Base-by-base conservation (phyloP, 2,797 vertebrate genomes). In the Pseudochirops cupreus region DNA sequence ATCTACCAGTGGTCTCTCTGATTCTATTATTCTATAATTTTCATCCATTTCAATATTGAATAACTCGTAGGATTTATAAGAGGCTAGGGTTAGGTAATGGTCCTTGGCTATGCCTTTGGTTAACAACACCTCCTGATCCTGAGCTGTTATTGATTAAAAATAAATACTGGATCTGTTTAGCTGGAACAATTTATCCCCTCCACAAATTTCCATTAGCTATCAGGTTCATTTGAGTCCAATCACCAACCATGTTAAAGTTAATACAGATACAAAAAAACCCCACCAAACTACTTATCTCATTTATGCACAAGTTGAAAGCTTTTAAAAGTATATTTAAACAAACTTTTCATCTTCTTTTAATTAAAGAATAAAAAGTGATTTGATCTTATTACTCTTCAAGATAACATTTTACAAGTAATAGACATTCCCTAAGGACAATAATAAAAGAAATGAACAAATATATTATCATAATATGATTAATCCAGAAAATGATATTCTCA, bases 81-180 rank as follows among this genome's bases (percentile, higher is more conserved):
- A 57, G 6, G 82, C 62, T 90, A 11, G 5, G 62, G 82, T 91
- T 95, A 94, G 94, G 96, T 97, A 97, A 97, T 96, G 92, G 98
- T 95, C 91, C 96, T 97, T 95, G 94, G 96, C 93, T 97, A 54
- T 87, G 94, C 97, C 96, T 96, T 92, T 13, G 96, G 97, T 96
- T 96, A 97, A 92, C 4, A 13, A 82, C 94, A 95, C 92, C 94
- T 96, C 95, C 95, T 93, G 0, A 1, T 91, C 91, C 56, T 97
- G 94, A 94, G 96, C 92, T 96, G 93, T 89, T 97, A 97, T 97
- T 1, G 67, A 97, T 97, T 97, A 96, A 96, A 97, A 96, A 97
- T 97, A 97, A 97, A 96, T 54, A 55, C 14, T 55, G 91, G 95
- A 54, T 97, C 97, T 95, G 95, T 97, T 98, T 97, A 95, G 95